phyloP scores from a whole-genome alignment of 2,888 invertebrate genomes.

The Diarsia brunnea region DNA sequence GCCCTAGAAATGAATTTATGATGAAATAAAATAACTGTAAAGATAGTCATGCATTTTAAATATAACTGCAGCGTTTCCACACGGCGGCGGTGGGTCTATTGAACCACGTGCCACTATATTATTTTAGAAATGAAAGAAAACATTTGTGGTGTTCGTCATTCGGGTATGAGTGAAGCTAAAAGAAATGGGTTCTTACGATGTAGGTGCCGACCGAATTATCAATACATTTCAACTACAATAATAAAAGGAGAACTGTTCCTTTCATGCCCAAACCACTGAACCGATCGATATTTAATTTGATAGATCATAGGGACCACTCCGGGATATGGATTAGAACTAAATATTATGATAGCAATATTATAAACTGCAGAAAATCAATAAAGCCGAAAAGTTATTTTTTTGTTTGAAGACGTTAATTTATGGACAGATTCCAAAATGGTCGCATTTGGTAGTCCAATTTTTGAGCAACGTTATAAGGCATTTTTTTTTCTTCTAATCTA shows the following conservation, averaged over 20 bases:
- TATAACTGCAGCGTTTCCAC: conserved; percentile 5
- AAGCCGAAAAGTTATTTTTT: not conserved
- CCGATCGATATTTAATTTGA: not conserved
- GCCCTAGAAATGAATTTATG: not conserved
- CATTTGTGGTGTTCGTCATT: conserved; percentile 15
- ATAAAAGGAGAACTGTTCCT: not conserved
- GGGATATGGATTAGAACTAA: not conserved
- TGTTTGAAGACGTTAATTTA: not conserved
- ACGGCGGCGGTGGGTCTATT: conserved; percentile 16
- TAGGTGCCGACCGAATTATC: not conserved
- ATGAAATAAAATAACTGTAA: conserved; percentile 15
- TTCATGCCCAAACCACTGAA: not conserved
- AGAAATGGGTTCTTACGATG: not conserved
- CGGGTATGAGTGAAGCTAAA: not conserved
- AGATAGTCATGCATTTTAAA: conserved; percentile 45
- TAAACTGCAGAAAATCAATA: not conserved
- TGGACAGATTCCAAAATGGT: not conserved
- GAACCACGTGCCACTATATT: conserved; percentile 21
- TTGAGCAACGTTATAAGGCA: not conserved
- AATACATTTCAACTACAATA: too few species aligned
- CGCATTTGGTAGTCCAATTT: not conserved
- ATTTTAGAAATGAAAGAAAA: conserved; percentile 29
- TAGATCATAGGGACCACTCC: not conserved
- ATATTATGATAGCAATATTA: too few species aligned
- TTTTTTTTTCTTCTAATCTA: not conserved